phyloP scores from a whole-genome alignment of 2,113 vertebrate genomes.

The Anarrhichthys ocellatus region DNA sequence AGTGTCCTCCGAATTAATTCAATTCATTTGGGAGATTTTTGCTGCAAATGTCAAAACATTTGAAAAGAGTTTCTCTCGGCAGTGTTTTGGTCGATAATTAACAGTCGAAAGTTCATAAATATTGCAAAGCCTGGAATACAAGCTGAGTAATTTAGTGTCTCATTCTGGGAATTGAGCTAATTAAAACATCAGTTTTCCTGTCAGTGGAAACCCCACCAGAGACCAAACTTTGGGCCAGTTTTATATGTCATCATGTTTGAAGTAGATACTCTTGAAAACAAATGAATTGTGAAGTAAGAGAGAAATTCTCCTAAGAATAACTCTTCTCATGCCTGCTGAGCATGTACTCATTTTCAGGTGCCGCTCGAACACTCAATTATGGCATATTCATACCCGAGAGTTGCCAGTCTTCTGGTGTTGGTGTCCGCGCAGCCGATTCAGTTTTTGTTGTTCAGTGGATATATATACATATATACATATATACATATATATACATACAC shows the following conservation, averaged over 20 bases:
- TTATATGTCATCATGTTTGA: slow-evolving; percentile 12
- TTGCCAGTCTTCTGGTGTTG: background rate
- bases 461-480: too few relatives aligned
- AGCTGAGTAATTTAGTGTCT: slow-evolving; percentile 29
- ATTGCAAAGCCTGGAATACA: slow-evolving; percentile 20
- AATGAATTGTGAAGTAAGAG: background rate
- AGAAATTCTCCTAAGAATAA: background rate
- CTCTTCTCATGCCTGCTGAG: background rate
- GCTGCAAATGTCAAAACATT: background rate
- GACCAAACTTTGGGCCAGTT: background rate
- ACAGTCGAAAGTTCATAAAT: slow-evolving; percentile 41
- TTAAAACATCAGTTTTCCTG: slow-evolving; percentile 49
- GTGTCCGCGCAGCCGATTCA: background rate
- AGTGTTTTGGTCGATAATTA: slow-evolving; percentile 6
- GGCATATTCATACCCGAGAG: background rate
- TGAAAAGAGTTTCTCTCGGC: background rate
- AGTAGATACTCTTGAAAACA: slow-evolving; percentile 13
- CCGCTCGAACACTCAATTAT: background rate
- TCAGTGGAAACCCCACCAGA: slow-evolving; percentile 2
- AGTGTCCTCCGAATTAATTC: slow-evolving; percentile 9
- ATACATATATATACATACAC: too few relatives aligned
- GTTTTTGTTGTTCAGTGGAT: background rate
- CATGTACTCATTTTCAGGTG: background rate
- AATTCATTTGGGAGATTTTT: background rate
- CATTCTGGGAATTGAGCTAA: slow-evolving; percentile 21